Conservation (phyloP, 2,888 invertebrate genomes). For the Mantis religiosa region DNA sequence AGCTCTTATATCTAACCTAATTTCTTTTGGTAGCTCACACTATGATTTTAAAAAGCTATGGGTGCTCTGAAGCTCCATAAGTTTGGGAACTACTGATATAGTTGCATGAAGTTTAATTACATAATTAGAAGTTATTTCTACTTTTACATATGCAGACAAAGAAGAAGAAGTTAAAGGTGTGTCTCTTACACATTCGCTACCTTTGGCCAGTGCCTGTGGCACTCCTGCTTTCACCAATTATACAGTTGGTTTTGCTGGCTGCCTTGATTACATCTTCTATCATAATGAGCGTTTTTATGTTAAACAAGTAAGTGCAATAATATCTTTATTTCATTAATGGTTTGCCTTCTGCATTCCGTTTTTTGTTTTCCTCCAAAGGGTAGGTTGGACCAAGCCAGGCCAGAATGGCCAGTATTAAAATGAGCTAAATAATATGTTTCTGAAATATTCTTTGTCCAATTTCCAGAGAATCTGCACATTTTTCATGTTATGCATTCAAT, state of each 20-base stretch:
- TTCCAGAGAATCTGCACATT: too few species aligned
- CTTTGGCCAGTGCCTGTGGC: slow-evolving; percentile 76
- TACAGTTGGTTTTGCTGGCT: slow-evolving; percentile 74
- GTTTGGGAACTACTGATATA: background rate
- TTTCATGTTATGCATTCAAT: slow-evolving; percentile 27
- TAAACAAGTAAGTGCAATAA: slow-evolving; percentile 39
- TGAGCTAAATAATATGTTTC: too few species aligned
- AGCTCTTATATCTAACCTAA: too few species aligned
- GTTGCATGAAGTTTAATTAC: background rate
- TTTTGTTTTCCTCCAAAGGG: too few species aligned
- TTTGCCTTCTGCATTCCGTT: background rate
- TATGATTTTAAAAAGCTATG: too few species aligned
- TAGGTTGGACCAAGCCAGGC: too few species aligned
- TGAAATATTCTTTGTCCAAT: background rate
- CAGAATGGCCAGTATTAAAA: too few species aligned
- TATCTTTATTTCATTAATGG: background rate
- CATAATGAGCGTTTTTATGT: slow-evolving; percentile 61
- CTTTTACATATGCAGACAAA: slow-evolving; percentile 49
- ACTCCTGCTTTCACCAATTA: slow-evolving; percentile 81
- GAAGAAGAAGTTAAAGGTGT: slow-evolving; percentile 62
- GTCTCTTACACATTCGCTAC: slow-evolving; percentile 59
- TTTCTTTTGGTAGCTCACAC: too few species aligned
- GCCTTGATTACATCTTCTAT: slow-evolving; percentile 89
- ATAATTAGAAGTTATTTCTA: background rate
- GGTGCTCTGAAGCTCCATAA: too few species aligned